phyloP scores from a whole-genome alignment of 2,113 vertebrate genomes.

The mouse (Mus musculus) region DNA sequence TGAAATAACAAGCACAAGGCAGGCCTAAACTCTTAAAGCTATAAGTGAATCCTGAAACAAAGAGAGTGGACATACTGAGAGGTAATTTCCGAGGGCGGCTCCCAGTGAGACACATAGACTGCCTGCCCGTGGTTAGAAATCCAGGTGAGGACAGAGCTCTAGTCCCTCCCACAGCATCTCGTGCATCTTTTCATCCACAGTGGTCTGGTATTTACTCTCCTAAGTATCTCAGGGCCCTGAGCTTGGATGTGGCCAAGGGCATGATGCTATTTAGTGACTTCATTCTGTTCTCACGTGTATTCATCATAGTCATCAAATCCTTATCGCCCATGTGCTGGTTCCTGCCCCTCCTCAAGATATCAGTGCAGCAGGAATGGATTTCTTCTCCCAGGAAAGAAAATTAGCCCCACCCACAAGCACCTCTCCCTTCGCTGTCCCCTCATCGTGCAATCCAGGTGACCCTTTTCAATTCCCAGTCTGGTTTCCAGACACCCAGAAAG shows the following conservation, averaged over 20 bases:
- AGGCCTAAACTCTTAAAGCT: conserved; percentile 63
- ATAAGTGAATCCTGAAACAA: conserved; percentile 76
- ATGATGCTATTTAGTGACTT: conserved; percentile 68
- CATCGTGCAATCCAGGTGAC: neutral
- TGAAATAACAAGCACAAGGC: conserved; percentile 77
- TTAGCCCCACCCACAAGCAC: neutral
- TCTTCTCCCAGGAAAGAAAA: conserved; percentile 73
- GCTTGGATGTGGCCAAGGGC: conserved; percentile 72
- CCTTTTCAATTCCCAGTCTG: conserved; percentile 67
- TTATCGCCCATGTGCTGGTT: conserved; percentile 65
- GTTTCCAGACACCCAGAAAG: conserved; percentile 56
- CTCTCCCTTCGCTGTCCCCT: neutral
- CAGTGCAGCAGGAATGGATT: conserved; percentile 53
- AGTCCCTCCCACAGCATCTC: neutral
- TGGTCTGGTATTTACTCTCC: conserved; percentile 69
- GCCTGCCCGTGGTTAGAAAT: neutral
- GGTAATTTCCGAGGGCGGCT: neutral
- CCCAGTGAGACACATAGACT: neutral
- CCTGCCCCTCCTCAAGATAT: conserved; percentile 24
- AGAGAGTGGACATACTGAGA: conserved; percentile 59
- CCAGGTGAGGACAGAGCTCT: conserved; percentile 54
- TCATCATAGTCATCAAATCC: conserved; percentile 82
- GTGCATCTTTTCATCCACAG: conserved; percentile 51
- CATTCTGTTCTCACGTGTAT: conserved; percentile 77
- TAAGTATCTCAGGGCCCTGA: conserved; percentile 70